These are phyloP conservation scores for Ailurus styani DNA, from an alignment of 2,113 vertebrate species.

Conservation along the genomic window DNA sequence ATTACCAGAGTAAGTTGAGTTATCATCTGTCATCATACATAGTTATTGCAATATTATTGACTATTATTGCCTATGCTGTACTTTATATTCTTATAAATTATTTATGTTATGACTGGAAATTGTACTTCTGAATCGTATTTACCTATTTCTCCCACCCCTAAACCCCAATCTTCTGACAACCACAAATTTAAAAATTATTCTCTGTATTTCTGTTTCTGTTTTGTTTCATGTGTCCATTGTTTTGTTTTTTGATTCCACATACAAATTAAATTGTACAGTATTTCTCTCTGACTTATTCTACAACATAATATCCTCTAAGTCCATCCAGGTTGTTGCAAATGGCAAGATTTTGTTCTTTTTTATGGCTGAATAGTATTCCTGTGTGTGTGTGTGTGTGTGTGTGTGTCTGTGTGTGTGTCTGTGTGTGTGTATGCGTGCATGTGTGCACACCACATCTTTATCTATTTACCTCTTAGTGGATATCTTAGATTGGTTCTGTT, in stretches of 20 bases:
- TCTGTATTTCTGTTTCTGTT: background rate
- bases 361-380: background rate
- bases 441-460: background rate
- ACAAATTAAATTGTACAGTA: background rate
- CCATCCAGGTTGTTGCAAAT: background rate
- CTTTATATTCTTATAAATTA: background rate
- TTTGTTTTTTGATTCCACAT: background rate
- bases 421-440: background rate
- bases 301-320: background rate
- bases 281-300: background rate
- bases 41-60: background rate
- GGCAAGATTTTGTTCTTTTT: background rate
- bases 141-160: background rate
- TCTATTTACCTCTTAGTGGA: background rate
- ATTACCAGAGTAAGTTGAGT: background rate
- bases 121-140: background rate
- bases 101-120: background rate
- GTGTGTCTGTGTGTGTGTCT: background rate
- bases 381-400: background rate
- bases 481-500: background rate
- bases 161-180: background rate
- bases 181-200: background rate
- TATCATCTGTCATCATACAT: background rate
- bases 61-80: background rate
- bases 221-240: background rate